These are phyloP conservation scores for Ispidina picta DNA, from an alignment of 2,797 vertebrate genomes.

Conservation along the genomic window DNA sequence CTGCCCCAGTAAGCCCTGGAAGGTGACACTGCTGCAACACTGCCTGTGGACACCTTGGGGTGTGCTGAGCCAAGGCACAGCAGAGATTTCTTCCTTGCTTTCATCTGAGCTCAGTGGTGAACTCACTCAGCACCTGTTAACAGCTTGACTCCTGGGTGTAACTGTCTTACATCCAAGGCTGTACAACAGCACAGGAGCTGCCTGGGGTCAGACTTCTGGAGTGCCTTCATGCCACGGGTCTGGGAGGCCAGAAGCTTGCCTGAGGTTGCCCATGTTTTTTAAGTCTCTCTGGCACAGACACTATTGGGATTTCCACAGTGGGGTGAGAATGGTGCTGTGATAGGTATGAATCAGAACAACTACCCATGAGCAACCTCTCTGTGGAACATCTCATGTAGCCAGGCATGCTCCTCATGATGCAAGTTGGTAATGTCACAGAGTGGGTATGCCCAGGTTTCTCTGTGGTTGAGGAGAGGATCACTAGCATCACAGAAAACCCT, in stretches of 20 bases:
- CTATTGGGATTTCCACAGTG: not conserved
- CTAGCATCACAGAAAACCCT: accelerated
- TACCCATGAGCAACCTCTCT: not conserved
- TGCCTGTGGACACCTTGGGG: accelerated
- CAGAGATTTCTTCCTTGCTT: too few relatives aligned
- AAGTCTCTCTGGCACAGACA: not conserved
- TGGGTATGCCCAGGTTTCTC: not conserved
- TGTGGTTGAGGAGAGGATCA: not conserved
- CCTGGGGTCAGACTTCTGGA: not conserved
- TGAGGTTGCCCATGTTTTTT: not conserved
- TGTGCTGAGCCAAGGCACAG: not conserved
- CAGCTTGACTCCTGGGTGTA: not conserved
- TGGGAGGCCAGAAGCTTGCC: not conserved
- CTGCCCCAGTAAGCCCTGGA: not conserved
- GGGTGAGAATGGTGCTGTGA: accelerated
- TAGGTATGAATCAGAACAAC: not conserved
- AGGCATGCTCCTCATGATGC: not conserved
- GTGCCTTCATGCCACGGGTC: accelerated
- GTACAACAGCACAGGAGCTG: not conserved
- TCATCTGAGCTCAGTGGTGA: not conserved
- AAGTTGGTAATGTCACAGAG: not conserved
- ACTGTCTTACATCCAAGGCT: not conserved
- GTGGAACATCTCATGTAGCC: accelerated
- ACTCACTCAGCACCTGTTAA: not conserved
- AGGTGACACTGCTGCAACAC: not conserved